These are phyloP conservation scores for Siderastrea siderea DNA, from an alignment of 92 coral and sea anemone species.

Conservation along the genomic window DNA sequence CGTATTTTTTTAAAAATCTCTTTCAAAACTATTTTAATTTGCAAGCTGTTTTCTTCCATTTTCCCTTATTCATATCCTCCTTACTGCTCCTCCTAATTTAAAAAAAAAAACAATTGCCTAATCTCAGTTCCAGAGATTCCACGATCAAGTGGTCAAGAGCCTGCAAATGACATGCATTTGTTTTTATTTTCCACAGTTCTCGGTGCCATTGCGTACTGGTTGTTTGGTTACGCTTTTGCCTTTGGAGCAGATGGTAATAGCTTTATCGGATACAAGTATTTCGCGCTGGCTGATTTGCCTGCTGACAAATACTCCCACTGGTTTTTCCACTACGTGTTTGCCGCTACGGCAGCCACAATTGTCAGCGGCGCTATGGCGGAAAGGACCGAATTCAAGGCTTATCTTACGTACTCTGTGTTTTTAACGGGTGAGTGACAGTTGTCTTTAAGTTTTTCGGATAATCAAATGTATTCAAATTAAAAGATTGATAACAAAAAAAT, in stretches of 20 bases:
- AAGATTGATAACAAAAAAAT: too few relatives aligned
- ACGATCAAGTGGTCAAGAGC: too few relatives aligned
- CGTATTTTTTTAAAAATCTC: too few relatives aligned
- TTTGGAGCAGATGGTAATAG: slow-evolving; percentile 76
- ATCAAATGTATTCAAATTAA: too few relatives aligned
- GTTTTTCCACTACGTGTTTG: slow-evolving; percentile 97
- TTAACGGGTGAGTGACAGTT: slow-evolving; percentile 73
- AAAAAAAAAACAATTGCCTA: too few relatives aligned
- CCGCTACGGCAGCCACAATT: slow-evolving; percentile 97
- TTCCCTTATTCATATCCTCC: too few relatives aligned
- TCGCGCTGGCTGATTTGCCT: slow-evolving; percentile 75
- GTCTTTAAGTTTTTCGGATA: too few relatives aligned
- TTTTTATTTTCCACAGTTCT: slow-evolving; percentile 59
- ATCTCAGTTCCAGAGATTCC: too few relatives aligned
- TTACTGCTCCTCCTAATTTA: too few relatives aligned
- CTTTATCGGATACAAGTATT: slow-evolving; percentile 80
- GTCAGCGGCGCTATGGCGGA: slow-evolving; percentile 99
- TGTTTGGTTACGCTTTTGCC: slow-evolving; percentile 93
- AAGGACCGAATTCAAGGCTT: slow-evolving; percentile 93
- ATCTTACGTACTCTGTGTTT: slow-evolving; percentile 81
- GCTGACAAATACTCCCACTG: slow-evolving; percentile 64
- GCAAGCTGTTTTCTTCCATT: too few relatives aligned
- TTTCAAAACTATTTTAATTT: too few relatives aligned
- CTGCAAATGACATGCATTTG: too few relatives aligned
- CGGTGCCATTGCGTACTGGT: slow-evolving; percentile 88